These are phyloP conservation scores for Anthoscopus minutus DNA, from an alignment of 2,113 vertebrate species.

Conservation along the genomic window DNA sequence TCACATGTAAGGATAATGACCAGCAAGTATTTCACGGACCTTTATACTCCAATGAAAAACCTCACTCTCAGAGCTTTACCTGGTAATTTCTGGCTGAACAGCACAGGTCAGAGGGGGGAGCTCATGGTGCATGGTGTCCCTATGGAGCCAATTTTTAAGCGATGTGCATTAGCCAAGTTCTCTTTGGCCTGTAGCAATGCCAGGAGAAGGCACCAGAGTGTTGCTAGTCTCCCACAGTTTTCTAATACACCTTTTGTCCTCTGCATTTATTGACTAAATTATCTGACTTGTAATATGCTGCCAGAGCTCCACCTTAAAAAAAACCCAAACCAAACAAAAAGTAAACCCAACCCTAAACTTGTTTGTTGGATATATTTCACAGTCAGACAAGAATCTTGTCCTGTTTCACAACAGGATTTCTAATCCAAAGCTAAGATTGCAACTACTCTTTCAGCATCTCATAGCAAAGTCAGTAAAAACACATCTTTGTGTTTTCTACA, in stretches of 20 bases:
- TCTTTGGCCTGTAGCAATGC: neutral
- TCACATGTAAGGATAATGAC: rapidly evolving
- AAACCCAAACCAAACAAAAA: rapidly evolving
- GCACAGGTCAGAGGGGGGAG: neutral
- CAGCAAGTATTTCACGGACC: neutral
- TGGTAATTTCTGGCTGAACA: neutral
- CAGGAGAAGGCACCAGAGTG: neutral
- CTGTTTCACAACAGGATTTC: neutral
- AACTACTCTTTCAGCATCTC: neutral
- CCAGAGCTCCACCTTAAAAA: neutral
- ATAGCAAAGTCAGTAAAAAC: neutral
- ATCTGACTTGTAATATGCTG: neutral
- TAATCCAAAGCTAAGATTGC: neutral
- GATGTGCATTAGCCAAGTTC: neutral
- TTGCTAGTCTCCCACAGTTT: neutral
- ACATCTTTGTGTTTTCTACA: neutral
- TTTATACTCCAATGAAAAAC: neutral
- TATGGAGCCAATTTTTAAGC: neutral
- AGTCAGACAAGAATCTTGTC: neutral
- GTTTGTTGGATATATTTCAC: neutral
- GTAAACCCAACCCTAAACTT: neutral
- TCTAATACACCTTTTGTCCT: neutral
- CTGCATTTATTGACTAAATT: neutral
- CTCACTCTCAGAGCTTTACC: neutral
- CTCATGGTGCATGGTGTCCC: rapidly evolving